A percentile compares a stretch with the other conserved stretches of the same genome.
Conservation (phyloP, 2,113 vertebrate genomes). For the Daubentonia madagascariensis region DNA sequence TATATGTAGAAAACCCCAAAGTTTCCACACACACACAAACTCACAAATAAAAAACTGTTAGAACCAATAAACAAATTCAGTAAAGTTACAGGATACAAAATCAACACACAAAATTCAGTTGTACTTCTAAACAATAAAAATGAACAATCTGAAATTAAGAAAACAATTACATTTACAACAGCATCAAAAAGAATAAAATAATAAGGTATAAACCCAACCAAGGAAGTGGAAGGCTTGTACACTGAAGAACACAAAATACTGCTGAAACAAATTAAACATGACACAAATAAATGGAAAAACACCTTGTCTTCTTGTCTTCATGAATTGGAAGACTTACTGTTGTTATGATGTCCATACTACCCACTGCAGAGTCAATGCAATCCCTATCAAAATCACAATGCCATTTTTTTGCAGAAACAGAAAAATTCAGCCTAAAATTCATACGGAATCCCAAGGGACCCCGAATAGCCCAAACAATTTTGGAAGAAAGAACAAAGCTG, state of each 20-base stretch:
- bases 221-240: not conserved
- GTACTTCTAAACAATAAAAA: not conserved
- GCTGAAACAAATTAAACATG: not conserved
- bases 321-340: not conserved
- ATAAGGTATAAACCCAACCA: constrained; percentile 21
- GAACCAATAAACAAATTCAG: not conserved
- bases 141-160: constrained; percentile 22
- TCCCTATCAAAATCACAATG: constrained; percentile 4
- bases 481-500: not conserved
- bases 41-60: not conserved
- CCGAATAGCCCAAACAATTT: not conserved
- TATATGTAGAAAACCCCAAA: not conserved
- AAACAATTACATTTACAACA: constrained; percentile 28
- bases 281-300: not conserved
- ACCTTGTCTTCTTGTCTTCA: not conserved
- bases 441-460: not conserved
- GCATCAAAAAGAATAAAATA: not conserved
- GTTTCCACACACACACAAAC: not conserved
- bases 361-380: not conserved
- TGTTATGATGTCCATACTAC: not conserved
- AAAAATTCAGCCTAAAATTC: constrained; percentile 4
- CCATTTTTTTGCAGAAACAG: not conserved
- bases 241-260: not conserved
- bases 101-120: not conserved
- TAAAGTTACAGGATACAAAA: constrained; percentile 12